Percentiles rank a stretch among this genome's conserved stretches.
Conservation (phyloP, 92 coral and sea anemone species). For the Porites evermanni region DNA sequence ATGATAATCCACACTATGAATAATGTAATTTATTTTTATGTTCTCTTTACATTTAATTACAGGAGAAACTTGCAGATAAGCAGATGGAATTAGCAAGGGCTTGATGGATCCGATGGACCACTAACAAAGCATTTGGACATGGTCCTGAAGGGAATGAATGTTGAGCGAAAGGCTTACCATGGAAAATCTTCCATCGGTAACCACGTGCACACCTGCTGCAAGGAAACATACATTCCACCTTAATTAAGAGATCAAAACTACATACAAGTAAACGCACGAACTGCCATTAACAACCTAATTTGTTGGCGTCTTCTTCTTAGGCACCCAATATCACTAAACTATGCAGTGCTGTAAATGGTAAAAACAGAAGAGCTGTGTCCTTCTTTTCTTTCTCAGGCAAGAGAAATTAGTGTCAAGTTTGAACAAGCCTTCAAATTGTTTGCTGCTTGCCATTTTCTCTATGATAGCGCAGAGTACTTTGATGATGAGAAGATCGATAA, state of each 20-base stretch:
- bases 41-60: neutral
- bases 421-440: slow-evolving; percentile 24
- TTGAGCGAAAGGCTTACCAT: slow-evolving; percentile 38
- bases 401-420: slow-evolving; percentile 37
- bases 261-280: too few relatives aligned
- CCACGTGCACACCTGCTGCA: too few relatives aligned
- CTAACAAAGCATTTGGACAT: slow-evolving; percentile 26
- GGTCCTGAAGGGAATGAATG: slow-evolving; percentile 32
- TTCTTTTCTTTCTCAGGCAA: slow-evolving; percentile 36
- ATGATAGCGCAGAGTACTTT: slow-evolving; percentile 36
- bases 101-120: slow-evolving; percentile 38
- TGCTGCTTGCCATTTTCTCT: slow-evolving; percentile 42
- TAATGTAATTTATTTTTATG: too few relatives aligned
- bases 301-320: too few relatives aligned
- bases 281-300: too few relatives aligned
- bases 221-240: too few relatives aligned
- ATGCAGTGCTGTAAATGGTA: too few relatives aligned
- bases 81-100: slow-evolving; percentile 37
- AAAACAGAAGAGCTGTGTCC: slow-evolving; percentile 41
- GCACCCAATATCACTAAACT: too few relatives aligned
- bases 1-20: too few relatives aligned
- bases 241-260: too few relatives aligned
- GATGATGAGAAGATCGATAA: slow-evolving; percentile 33
- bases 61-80: slow-evolving; percentile 57
- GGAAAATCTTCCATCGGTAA: too few relatives aligned